Conservation (phyloP, 2,113 vertebrate species). For the Hippolais icterina region DNA sequence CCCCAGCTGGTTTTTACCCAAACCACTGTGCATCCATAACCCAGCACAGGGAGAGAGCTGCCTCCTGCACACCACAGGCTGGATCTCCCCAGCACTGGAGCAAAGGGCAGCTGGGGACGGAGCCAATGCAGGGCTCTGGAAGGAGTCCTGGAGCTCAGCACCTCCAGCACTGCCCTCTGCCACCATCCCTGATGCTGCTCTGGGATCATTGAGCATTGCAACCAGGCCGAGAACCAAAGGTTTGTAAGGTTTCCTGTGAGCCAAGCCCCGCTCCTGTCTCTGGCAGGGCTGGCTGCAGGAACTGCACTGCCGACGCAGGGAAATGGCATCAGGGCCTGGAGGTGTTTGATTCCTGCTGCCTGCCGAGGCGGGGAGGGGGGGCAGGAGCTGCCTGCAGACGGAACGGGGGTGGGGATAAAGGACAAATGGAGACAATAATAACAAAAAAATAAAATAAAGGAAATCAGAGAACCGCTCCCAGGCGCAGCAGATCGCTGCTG, state of each 20-base stretch:
- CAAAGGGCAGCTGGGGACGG: not conserved
- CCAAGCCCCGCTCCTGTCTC: not conserved
- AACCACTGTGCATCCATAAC: not conserved
- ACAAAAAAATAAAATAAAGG: not conserved
- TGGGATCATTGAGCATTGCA: rapidly evolving
- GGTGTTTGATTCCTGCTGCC: slow-evolving; percentile 1
- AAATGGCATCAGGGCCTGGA: not conserved
- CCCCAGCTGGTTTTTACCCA: not conserved
- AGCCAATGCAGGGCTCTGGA: not conserved
- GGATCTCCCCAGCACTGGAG: not conserved
- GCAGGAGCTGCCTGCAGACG: not conserved
- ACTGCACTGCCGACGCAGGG: not conserved
- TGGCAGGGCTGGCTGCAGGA: not conserved
- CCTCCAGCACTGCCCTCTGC: not conserved
- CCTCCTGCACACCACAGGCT: not conserved
- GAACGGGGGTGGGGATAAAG: slow-evolving; percentile 18
- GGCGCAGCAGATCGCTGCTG: not conserved
- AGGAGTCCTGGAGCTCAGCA: not conserved
- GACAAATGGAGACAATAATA: slow-evolving; percentile 21
- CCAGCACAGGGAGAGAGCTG: not conserved
- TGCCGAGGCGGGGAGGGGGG: not conserved
- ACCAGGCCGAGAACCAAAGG: rapidly evolving
- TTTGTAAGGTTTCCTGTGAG: not conserved
- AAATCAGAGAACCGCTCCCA: not conserved
- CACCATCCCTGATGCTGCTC: not conserved